Conservation (phyloP, 1,140 invertebrate species). For the Heliothis virescens region DNA sequence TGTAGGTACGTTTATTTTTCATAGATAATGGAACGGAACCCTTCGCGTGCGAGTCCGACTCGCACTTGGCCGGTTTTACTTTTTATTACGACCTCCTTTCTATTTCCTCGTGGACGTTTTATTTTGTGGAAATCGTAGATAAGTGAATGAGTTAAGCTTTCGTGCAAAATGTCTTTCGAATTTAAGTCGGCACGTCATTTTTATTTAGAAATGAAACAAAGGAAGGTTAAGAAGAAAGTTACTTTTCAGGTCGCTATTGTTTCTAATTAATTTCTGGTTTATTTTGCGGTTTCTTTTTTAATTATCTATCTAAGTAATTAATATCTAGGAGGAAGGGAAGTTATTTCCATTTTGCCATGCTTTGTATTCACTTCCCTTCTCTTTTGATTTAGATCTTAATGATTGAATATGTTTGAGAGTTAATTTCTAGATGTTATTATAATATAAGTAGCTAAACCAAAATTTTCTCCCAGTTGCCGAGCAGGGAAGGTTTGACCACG, state of each 20-base stretch:
- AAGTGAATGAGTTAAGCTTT: slow-evolving; percentile 48
- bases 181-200: slow-evolving; percentile 67
- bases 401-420: neutral
- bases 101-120: slow-evolving; percentile 55
- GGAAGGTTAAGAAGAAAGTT: slow-evolving; percentile 75
- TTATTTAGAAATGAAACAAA: slow-evolving; percentile 75
- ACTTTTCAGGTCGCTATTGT: slow-evolving; percentile 68
- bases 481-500: slow-evolving; percentile 78
- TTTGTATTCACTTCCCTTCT: no score
- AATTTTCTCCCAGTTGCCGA: slow-evolving; percentile 69
- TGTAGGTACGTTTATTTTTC: no score
- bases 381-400: neutral
- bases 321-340: no score
- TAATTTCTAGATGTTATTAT: neutral
- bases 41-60: no score
- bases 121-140: slow-evolving; percentile 52
- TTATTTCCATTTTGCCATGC: no score
- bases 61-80: no score
- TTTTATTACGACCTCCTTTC: slow-evolving; percentile 55
- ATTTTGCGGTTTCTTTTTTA: no score
- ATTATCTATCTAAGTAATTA: no score
- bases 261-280: neutral
- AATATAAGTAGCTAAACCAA: neutral
- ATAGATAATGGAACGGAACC: no score
- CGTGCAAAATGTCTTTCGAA: slow-evolving; percentile 69